Conservation (phyloP, 2,888 invertebrate genomes). For the Oscheius sp. region DNA sequence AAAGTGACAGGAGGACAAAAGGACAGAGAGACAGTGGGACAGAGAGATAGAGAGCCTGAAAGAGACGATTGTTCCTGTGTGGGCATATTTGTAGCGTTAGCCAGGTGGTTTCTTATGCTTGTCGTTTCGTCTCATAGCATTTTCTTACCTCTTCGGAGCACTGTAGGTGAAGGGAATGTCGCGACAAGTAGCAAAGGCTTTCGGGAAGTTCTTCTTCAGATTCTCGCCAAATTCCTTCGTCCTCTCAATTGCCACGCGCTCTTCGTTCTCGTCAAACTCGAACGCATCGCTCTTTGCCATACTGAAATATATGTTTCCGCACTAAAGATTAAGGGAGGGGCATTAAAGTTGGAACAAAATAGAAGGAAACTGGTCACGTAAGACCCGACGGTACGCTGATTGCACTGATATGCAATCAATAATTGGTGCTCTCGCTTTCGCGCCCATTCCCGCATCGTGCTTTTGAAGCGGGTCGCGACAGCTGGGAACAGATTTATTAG, state of each 20-base stretch:
- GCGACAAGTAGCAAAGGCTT: not conserved
- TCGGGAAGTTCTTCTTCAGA: not conserved
- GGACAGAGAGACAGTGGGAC: not conserved
- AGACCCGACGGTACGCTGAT: not conserved
- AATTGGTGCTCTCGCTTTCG: no score
- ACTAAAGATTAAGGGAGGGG: no score
- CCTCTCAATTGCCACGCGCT: not conserved
- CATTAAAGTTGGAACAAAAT: not conserved
- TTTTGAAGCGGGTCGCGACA: no score
- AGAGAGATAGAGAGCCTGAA: not conserved
- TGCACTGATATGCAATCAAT: no score
- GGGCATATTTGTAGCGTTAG: no score
- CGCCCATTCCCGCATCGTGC: no score
- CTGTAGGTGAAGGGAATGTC: not conserved
- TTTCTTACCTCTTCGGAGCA: not conserved
- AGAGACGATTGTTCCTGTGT: no score
- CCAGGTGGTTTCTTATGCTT: no score
- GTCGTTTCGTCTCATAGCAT: no score
- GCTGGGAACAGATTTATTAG: no score
- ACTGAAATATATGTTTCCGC: not conserved
- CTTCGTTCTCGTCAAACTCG: not conserved
- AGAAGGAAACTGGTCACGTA: not conserved
- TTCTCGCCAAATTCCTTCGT: not conserved
- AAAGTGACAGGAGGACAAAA: not conserved
- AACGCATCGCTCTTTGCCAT: not conserved